A percentile compares a stretch with the other conserved stretches of the same genome.
Conservation (phyloP, 2,797 vertebrate species). For the Spinibarbus caldwelli region DNA sequence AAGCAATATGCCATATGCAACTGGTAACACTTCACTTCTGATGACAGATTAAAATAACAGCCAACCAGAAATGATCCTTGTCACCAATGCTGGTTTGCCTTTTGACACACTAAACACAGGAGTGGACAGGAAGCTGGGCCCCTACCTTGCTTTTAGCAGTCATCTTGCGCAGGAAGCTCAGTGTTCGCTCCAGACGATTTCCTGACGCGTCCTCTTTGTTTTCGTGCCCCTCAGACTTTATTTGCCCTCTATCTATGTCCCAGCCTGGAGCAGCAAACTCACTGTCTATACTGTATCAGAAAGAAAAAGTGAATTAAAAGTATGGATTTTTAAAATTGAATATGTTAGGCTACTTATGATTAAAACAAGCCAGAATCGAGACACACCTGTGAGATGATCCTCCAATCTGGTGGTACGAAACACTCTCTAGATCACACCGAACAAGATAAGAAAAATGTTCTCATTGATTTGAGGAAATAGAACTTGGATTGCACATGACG, state of each 20-base stretch:
- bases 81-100: background rate
- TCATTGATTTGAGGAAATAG: background rate
- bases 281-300: constrained; percentile 63
- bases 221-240: constrained; percentile 16
- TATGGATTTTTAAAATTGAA: background rate
- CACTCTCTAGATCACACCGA: constrained; percentile 53
- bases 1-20: background rate
- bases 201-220: constrained; percentile 44
- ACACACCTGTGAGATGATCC: constrained; percentile 61
- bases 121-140: background rate
- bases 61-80: background rate
- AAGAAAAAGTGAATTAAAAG: too few relatives aligned
- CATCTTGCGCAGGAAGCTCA: constrained; percentile 67
- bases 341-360: too few relatives aligned
- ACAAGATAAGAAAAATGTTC: constrained; percentile 10
- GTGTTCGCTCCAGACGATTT: constrained; percentile 58
- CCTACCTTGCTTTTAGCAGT: constrained; percentile 61
- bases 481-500: background rate
- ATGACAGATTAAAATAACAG: background rate
- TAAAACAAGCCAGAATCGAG: background rate
- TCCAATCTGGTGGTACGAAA: constrained; percentile 37
- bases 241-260: constrained; percentile 35
- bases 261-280: constrained; percentile 16
- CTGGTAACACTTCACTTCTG: background rate
- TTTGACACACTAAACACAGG: background rate